Percentiles rank a stretch among this genome's conserved stretches.
Conservation (phyloP, 2,113 vertebrate species). For the Theristicus caerulescens region DNA sequence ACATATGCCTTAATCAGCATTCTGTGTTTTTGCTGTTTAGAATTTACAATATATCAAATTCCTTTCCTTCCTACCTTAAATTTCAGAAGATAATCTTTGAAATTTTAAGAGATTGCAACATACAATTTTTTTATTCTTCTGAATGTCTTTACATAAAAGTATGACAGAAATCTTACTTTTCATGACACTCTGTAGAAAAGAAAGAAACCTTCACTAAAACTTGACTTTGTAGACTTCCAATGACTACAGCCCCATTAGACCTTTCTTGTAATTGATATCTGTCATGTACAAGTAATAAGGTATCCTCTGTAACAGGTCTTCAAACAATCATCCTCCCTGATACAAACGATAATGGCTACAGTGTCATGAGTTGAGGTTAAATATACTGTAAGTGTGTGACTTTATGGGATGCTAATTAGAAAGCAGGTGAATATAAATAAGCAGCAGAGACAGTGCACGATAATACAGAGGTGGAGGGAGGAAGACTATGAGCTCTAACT, state of each 20-base stretch:
- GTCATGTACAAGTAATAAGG: background rate
- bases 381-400: background rate
- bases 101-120: background rate
- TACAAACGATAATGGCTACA: background rate
- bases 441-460: background rate
- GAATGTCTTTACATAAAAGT: background rate
- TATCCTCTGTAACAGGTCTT: background rate
- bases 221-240: background rate
- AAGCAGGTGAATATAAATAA: background rate
- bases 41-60: background rate
- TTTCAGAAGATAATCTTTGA: background rate
- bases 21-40: background rate
- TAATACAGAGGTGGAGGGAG: background rate
- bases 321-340: background rate
- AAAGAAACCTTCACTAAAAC: background rate
- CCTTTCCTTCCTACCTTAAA: background rate
- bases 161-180: background rate
- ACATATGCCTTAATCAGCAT: background rate
- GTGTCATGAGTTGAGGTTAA: background rate
- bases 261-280: background rate
- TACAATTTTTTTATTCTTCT: background rate
- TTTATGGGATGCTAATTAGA: background rate
- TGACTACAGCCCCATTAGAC: background rate
- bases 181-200: background rate
- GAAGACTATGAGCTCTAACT: background rate